Evolutionary conservation across 2,113 vertebrate genomes (phyloP), one percentile per base, ranked within the genome.

Genomic region (Sinocyclocheilus maitianheensis): DNA sequence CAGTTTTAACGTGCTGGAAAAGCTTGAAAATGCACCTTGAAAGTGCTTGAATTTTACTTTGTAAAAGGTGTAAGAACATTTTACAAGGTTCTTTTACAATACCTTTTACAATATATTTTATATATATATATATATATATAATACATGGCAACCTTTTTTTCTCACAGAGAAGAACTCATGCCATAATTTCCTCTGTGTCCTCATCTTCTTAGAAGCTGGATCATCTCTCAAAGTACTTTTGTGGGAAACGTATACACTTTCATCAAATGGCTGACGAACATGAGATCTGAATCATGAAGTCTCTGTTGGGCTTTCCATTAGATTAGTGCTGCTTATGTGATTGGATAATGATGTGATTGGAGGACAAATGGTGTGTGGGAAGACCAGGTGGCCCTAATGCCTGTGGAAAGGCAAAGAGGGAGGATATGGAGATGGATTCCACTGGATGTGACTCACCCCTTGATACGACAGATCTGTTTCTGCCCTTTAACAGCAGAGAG

Each of bases 301-400:
- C 55, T 62, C 55, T 79, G 77, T 40, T 51, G 62, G 62, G 40
- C 63, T 51, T 69, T 63, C 55, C 55, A 79, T 79, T 43, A 62
- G 77, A 46, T 82, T 69, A 51, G 80, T 53, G 14, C 43, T 22
- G 24, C 46, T 53, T 26, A 69, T 69, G 80, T 34, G 80, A 82
- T 82, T 34, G 62, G 63, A 82, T 53, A 51, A 22, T 69, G 22
- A 67, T 81, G 63, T 69, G 62, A 67, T 65, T 9, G 40, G 60
- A 48, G 37, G 37, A 81, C 60, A 81, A 81, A 81, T 65, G 40
- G 34, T 67, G 62, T 67, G 60, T 69, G 43, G 80, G 62, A 82
- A 82, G 46, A 34, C 24, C 80, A 82, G 80, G 80, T 81, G 79
- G 62, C 79, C 43, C 14, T 48, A 51, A 81, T 81, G 79, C 16